Percentiles rank a stretch among this genome's conserved stretches.
These are phyloP conservation scores for Mantis religiosa DNA, from an alignment of 2,888 invertebrate species.

Conservation along the genomic window DNA sequence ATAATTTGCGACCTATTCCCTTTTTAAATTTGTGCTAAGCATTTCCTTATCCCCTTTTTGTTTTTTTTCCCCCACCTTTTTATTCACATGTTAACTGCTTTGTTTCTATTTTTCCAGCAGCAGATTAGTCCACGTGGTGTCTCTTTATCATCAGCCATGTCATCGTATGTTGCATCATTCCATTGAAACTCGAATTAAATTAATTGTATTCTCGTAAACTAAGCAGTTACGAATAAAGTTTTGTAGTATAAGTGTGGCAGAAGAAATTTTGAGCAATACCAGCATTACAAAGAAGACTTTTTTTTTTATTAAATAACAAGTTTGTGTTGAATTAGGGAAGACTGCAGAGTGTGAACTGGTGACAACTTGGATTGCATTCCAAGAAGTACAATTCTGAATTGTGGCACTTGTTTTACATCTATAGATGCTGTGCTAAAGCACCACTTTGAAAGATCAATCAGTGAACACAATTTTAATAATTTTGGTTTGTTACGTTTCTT, in stretches of 20 bases:
- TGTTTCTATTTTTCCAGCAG: constrained; percentile 27
- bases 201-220: neutral
- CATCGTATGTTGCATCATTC: constrained; percentile 24
- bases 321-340: neutral
- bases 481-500: neutral
- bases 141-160: constrained; percentile 22
- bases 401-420: neutral
- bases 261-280: too few species aligned
- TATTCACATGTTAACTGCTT: neutral
- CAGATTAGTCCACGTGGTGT: constrained; percentile 27
- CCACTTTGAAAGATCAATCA: neutral
- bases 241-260: neutral
- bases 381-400: neutral
- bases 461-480: constrained; percentile 3
- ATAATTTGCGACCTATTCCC: neutral
- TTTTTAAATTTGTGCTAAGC: constrained; percentile 27
- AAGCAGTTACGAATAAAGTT: neutral
- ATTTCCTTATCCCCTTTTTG: too few species aligned
- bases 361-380: neutral
- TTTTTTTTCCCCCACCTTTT: too few species aligned
- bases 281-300: too few species aligned
- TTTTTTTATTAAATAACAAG: neutral
- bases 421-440: neutral
- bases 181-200: constrained; percentile 8
- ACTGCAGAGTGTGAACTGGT: neutral